A percentile compares a stretch with the other conserved stretches of the same genome.
These are phyloP conservation scores for Podiceps cristatus DNA, from an alignment of 2,113 vertebrate species.

Conservation along the genomic window DNA sequence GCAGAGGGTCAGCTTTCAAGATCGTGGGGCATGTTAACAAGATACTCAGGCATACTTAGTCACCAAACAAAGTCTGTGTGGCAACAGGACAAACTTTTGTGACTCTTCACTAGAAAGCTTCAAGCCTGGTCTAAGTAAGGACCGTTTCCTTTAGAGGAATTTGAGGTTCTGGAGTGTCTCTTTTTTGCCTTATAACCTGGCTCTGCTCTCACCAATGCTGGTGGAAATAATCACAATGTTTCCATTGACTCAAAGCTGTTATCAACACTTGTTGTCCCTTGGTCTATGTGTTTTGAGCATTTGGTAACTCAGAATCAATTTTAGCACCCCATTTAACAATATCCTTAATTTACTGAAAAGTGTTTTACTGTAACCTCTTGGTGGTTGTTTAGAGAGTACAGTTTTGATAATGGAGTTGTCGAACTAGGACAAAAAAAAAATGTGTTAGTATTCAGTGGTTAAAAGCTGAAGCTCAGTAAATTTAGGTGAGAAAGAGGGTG, in stretches of 20 bases:
- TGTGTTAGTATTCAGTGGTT: not conserved
- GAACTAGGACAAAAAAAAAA: not conserved
- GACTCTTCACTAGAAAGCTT: not conserved
- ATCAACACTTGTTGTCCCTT: not conserved
- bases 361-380: not conserved
- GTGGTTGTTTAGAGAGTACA: not conserved
- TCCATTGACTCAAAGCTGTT: not conserved
- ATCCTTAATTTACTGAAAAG: not conserved
- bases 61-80: constrained; percentile 44
- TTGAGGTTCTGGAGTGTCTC: not conserved
- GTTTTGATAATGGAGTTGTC: not conserved
- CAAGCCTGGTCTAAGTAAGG: not conserved
- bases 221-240: not conserved
- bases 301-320: not conserved
- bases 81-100: constrained; percentile 19
- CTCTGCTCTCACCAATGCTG: not conserved
- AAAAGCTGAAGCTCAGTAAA: not conserved
- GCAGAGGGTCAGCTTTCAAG: constrained; percentile 60
- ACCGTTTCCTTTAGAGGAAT: not conserved
- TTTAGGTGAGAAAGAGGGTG: not conserved
- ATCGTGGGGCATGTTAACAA: constrained; percentile 53
- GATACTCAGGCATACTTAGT: constrained; percentile 43
- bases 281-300: not conserved
- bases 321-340: not conserved
- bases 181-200: not conserved